Evolutionary conservation across 2,113 vertebrate species (phyloP).

Genomic region (Cheirogaleus medius): DNA sequence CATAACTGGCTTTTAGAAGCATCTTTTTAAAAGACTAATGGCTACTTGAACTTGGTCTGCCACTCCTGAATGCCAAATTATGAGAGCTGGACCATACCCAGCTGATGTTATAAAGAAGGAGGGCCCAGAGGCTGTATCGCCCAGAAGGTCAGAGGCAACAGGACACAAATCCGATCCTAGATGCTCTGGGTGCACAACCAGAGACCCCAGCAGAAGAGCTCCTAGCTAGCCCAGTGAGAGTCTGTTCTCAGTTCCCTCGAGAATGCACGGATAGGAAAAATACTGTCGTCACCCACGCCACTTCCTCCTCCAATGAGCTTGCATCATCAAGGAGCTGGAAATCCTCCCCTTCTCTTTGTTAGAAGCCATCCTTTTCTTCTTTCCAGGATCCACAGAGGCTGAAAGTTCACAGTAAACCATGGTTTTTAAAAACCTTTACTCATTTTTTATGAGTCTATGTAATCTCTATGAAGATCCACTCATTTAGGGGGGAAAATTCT

Average conservation of each 20-base stretch:
- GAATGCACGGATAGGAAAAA: not conserved
- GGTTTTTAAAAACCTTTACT: not conserved
- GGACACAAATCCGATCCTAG: not conserved
- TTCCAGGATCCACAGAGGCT: not conserved
- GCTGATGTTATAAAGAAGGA: not conserved
- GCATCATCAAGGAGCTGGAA: not conserved
- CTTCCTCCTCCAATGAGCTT: not conserved
- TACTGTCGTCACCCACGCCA: fast-evolving
- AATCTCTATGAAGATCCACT: not conserved
- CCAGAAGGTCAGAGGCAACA: not conserved
- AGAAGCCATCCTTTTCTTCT: not conserved
- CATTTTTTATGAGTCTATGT: not conserved
- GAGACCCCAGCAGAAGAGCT: not conserved
- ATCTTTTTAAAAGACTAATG: not conserved
- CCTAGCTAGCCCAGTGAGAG: fast-evolving
- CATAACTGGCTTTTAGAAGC: not conserved
- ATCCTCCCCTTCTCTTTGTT: not conserved
- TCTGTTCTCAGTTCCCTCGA: not conserved
- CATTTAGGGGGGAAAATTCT: not conserved
- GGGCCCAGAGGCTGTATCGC: not conserved
- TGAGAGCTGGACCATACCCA: not conserved
- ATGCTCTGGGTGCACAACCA: not conserved
- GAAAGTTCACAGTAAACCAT: not conserved
- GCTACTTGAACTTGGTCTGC: not conserved
- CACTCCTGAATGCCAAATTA: not conserved